Evolutionary conservation across 2,888 invertebrate genomes (phyloP), one percentile per base, ranked within the genome.

Genomic region (Sthenelais limicola): DNA sequence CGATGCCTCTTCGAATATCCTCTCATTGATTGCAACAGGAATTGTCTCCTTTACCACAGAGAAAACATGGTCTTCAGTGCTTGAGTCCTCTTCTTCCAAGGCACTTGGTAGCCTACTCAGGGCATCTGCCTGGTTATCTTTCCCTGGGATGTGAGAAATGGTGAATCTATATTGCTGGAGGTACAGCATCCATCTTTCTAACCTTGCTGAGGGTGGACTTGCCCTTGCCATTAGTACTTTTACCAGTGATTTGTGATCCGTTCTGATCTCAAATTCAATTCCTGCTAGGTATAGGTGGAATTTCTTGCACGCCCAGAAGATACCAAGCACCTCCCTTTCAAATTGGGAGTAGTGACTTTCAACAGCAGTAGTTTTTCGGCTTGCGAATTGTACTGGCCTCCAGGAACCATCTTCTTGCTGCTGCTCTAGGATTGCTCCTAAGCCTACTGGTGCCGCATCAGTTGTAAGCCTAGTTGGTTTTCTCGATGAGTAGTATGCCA

Each of bases 161-260:
- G 43, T 38, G 38, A 74, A 75, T 28, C 38, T 68, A 48, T 77
- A 79, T 32, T 68, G 76, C 68, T 74, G 75, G n/a, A 80, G 62
- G 47, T 73, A n/a, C n/a, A 81, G 70, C 3, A 78, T 68, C 80
- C 80, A 80, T 35, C 81, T 35, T 71, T 81, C 76, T 0, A 82
- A 76, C 32, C 80, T 71, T 9, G 81, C 78, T 56, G 69, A 72
- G 12, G 62, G 62, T 2, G 75, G 78, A 32, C 76, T 81, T 12
- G 80, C 75, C n/a, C 21, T 76, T 12, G 38, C 51, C 5, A 43
- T 49, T 30, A 76, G 74, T 9, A 82, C 72, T 4, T 66, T 35
- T 18, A 74, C 68, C 30, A 71, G 62, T 4, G 71, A 58, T 32
- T 62, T 71, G 30, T 71, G 69, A 48, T 80, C 77, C 2, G 80